Evolutionary conservation across 2,888 invertebrate genomes (phyloP).

Genomic region (Monopis laevigella): DNA sequence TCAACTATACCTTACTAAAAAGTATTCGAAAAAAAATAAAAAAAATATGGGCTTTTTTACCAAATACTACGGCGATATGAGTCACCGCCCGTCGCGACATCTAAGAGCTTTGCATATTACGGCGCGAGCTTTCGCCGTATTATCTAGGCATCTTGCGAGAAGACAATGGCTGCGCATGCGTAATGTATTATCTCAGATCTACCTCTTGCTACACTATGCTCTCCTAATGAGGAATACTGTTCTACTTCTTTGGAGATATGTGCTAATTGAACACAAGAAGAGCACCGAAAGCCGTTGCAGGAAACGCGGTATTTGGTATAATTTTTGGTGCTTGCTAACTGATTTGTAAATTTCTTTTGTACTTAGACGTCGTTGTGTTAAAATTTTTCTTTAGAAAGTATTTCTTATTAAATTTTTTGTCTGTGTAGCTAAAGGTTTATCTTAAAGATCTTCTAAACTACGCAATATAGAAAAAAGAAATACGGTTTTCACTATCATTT

Average conservation of each 20-base stretch:
- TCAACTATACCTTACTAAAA: too few relatives aligned
- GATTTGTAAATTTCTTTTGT: slow-evolving; percentile 2
- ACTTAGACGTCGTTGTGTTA: background rate
- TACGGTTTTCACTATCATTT: too few relatives aligned
- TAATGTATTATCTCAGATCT: slow-evolving; percentile 61
- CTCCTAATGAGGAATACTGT: slow-evolving; percentile 57
- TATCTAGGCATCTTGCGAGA: slow-evolving; percentile 27
- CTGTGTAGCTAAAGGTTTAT: too few relatives aligned
- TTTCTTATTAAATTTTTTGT: background rate
- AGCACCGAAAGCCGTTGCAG: slow-evolving; percentile 7
- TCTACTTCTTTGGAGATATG: slow-evolving; percentile 29
- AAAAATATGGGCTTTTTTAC: slow-evolving; percentile 9
- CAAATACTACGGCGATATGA: slow-evolving; percentile 24
- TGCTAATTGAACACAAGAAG: slow-evolving; percentile 22
- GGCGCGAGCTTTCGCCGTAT: slow-evolving; percentile 18
- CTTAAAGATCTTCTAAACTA: too few relatives aligned
- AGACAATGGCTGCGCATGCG: slow-evolving; percentile 63
- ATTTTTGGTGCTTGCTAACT: slow-evolving; percentile 6
- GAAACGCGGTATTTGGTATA: slow-evolving; percentile 5
- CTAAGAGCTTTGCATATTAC: slow-evolving; percentile 29
- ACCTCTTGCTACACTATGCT: slow-evolving; percentile 54
- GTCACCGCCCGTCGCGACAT: slow-evolving; percentile 31
- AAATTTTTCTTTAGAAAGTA: background rate
- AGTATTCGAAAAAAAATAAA: background rate
- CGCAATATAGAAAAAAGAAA: too few relatives aligned